These are phyloP conservation scores for Chrysolina oricalcia DNA, from an alignment of 2,888 invertebrate genomes.

Conservation along the genomic window DNA sequence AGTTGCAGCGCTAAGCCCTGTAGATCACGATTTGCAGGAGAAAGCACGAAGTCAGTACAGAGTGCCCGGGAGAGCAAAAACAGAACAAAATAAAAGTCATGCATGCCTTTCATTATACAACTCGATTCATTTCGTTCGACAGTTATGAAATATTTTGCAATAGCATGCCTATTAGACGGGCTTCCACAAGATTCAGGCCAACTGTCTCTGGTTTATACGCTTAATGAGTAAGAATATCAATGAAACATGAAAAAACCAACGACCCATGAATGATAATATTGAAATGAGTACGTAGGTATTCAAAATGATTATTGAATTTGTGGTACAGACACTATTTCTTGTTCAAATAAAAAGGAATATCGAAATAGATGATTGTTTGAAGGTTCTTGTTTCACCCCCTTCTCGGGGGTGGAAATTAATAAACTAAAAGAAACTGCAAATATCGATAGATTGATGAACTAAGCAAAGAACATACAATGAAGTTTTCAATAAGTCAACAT, in stretches of 20 bases:
- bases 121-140: conserved; percentile 13
- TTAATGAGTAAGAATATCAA: conserved; percentile 6
- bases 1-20: neutral
- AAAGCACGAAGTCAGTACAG: neutral
- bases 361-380: no score
- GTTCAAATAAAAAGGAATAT: neutral
- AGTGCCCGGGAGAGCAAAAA: neutral
- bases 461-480: no score
- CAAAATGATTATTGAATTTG: neutral
- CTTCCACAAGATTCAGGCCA: conserved; percentile 6
- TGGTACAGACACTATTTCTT: neutral
- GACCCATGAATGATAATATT: neutral
- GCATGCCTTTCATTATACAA: conserved; percentile 7
- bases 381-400: no score
- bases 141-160: conserved; percentile 9
- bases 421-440: no score
- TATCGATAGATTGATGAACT: no score
- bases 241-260: conserved; percentile 4
- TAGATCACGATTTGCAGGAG: conserved; percentile 9
- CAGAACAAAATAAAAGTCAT: neutral
- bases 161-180: neutral
- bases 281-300: neutral
- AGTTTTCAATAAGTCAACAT: no score
- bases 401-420: no score
- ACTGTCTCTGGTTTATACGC: conserved; percentile 4